These are phyloP conservation scores for Poicephalus meyeri DNA, from an alignment of 2,113 vertebrate genomes.

Conservation along the genomic window DNA sequence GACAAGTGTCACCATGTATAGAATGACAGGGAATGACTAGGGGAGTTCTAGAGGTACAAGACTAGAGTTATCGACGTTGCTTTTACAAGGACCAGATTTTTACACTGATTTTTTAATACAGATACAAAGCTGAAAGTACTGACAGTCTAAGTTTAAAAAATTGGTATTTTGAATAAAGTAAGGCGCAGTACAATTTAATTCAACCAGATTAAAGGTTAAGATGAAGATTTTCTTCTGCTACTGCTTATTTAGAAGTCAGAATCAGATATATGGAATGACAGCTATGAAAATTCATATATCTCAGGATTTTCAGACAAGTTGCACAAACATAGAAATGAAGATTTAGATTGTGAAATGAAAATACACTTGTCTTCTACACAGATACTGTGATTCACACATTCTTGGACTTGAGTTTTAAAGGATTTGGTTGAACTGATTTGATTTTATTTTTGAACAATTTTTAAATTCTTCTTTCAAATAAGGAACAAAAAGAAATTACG, in stretches of 20 bases:
- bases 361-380: not conserved
- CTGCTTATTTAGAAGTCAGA: conserved; percentile 3
- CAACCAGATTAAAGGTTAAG: not conserved
- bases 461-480: not conserved
- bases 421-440: not conserved
- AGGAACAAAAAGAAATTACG: not conserved
- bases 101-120: not conserved
- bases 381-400: not conserved
- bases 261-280: not conserved
- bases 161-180: not conserved
- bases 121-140: not conserved
- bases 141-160: not conserved
- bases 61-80: not conserved
- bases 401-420: not conserved
- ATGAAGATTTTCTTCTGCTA: not conserved
- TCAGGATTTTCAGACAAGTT: conserved; percentile 2
- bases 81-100: not conserved
- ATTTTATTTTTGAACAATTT: not conserved
- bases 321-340: conserved; percentile 4
- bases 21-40: not conserved
- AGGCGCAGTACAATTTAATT: not conserved
- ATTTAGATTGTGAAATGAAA: not conserved
- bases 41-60: not conserved
- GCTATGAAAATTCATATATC: not conserved
- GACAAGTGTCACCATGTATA: not conserved